These are phyloP conservation scores for Brachirus orientalis DNA, from an alignment of 2,113 vertebrate species.

Conservation along the genomic window DNA sequence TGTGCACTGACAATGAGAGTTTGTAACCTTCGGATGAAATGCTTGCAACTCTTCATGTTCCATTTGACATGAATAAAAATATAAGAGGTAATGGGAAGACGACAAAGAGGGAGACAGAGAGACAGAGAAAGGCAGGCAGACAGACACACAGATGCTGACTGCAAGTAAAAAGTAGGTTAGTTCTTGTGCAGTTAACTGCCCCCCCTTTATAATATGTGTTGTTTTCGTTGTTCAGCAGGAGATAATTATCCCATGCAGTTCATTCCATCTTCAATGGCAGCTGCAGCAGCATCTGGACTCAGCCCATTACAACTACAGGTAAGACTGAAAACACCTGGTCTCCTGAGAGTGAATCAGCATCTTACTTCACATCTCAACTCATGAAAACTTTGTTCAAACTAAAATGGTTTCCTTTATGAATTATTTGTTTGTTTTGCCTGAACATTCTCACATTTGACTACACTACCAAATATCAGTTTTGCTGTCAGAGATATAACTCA, in stretches of 20 bases:
- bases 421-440: too few relatives aligned
- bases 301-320: conserved; percentile 98
- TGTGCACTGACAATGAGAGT: conserved; percentile 23
- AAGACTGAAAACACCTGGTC: conserved; percentile 72
- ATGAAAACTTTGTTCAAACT: not conserved
- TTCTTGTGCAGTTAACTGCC: conserved; percentile 49
- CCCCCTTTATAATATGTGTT: conserved; percentile 85
- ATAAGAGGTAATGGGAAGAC: conserved; percentile 29
- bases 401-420: not conserved
- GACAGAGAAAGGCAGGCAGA: conserved; percentile 8
- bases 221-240: conserved; percentile 84
- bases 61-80: conserved; percentile 58
- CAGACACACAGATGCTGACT: conserved; percentile 7
- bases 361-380: not conserved
- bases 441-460: too few relatives aligned
- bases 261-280: conserved; percentile 98
- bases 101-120: conserved; percentile 26
- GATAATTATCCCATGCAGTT: conserved; percentile 99
- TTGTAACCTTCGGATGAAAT: conserved; percentile 48
- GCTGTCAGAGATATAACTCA: not conserved
- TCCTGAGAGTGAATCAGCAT: not conserved
- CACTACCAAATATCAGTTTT: not conserved
- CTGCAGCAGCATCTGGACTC: conserved; percentile 95
- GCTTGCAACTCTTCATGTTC: conserved; percentile 25
- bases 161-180: conserved; percentile 46